Conservation (phyloP, 2,113 vertebrate species). For the Todiramphus chloris region DNA sequence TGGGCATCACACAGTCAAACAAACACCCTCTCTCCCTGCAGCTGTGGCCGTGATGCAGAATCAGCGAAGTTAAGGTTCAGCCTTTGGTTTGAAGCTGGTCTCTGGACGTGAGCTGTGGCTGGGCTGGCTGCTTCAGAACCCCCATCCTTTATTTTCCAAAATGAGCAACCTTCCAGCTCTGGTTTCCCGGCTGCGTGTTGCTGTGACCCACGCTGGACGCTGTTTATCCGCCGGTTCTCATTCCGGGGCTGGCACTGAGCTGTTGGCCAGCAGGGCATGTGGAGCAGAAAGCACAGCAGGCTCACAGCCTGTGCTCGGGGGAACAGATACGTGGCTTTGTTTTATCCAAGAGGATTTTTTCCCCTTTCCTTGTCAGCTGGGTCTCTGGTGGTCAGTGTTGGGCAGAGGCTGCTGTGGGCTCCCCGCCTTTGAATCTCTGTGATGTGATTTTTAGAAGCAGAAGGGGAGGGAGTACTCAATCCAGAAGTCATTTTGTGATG, state of each 20-base stretch:
- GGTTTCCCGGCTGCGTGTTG: accelerated
- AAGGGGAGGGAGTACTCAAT: not conserved
- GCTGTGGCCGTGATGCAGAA: no score
- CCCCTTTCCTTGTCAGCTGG: not conserved
- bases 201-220: not conserved
- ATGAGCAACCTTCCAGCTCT: not conserved
- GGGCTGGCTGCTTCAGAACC: not conserved
- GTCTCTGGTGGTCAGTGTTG: not conserved
- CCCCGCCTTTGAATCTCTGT: not conserved
- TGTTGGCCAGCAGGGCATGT: not conserved
- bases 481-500: not conserved
- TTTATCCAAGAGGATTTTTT: not conserved
- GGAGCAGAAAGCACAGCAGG: not conserved
- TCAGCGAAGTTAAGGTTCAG: not conserved
- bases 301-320: not conserved
- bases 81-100: not conserved
- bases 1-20: not conserved
- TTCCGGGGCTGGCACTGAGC: not conserved
- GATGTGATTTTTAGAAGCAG: not conserved
- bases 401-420: not conserved
- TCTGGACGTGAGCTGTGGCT: not conserved
- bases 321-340: not conserved
- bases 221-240: accelerated
- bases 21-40: not conserved
- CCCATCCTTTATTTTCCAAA: not conserved